Conservation (phyloP, 2,113 vertebrate genomes). For the Tetraodon nigroviridis region DNA sequence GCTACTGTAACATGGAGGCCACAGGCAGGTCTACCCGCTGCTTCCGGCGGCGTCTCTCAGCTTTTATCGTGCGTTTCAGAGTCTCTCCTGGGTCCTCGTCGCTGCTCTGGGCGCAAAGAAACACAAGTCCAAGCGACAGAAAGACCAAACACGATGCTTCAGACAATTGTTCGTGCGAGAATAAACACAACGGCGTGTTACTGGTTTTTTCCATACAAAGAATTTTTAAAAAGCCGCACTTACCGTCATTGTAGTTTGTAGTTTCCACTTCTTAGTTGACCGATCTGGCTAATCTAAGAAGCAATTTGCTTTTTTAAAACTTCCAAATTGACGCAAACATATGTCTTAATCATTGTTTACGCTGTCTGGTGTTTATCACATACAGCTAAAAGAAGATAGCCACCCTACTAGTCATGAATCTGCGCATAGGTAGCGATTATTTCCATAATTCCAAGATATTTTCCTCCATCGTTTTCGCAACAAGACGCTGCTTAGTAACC, state of each 20-base stretch:
- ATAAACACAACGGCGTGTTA: no score
- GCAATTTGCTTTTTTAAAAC: no score
- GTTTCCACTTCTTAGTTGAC: conserved; percentile 15
- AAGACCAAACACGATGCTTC: no score
- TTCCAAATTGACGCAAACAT: no score
- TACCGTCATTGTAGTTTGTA: conserved; percentile 62
- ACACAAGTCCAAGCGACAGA: no score
- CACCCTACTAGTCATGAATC: background rate
- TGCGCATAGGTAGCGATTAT: background rate
- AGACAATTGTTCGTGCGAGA: no score
- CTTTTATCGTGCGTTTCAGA: conserved; percentile 55
- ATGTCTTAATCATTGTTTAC: no score
- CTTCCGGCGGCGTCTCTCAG: conserved; percentile 65
- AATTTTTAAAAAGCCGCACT: conserved; percentile 40
- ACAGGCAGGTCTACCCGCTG: conserved; percentile 60
- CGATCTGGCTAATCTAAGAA: no score
- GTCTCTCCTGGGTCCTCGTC: conserved; percentile 62
- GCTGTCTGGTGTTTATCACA: no score
- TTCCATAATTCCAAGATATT: background rate
- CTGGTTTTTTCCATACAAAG: no score
- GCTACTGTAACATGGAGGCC: background rate
- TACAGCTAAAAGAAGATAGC: no score
- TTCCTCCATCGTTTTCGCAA: background rate
- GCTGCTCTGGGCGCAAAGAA: conserved; percentile 18
- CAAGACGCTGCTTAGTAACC: conserved; percentile 71